Evolutionary conservation across 2,888 invertebrate species (phyloP), one percentile per base, ranked within the genome.

Genomic region (Campoplex capitator): DNA sequence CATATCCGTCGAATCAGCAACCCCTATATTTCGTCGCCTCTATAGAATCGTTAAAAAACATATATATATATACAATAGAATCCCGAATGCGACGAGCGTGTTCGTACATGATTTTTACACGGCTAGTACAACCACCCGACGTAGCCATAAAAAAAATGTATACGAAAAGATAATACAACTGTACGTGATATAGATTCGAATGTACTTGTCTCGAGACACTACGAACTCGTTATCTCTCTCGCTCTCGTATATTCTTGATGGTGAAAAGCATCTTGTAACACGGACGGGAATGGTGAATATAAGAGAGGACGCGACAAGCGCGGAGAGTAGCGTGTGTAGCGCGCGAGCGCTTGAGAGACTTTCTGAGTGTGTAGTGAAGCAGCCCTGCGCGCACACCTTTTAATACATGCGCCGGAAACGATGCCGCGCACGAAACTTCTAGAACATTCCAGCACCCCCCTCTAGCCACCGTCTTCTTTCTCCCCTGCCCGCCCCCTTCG

Each of bases 401-500:
- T 92, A 90, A 90, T 92, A 91, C 89, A 87, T 90, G 90, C 90
- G 91, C 93, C 93, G 93, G 93, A 93, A 93, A 91, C 86, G 91
- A 88, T 90, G 91, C 90, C 90, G 87, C 90, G 83, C 90, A 89
- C 91, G 91, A 92, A 93, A 89, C 92, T 93, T 93, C 93, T 93
- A 93, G 93, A 93, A 93, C 92, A 89, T 93, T 93, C 91, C 88
- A 86, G 74, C 78, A 67, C 38, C 56, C 73, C 77, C 73, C 71
- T 16, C 68, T 71, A 58, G 54, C 73, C 73, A 42, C 76, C 67
- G 54, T n/a, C 73, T 67, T 23, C 77, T 71, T 18, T 70, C 68
- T 28, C 71, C 62, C 68, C 32, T n/a, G 38, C 58, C 45, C 45
- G 6, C 58, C n/a, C 6, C n/a, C 6, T 54, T 67, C 81, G 67